Base-by-base conservation (phyloP, 2,113 vertebrate species). In the Seriola rivoliana region DNA sequence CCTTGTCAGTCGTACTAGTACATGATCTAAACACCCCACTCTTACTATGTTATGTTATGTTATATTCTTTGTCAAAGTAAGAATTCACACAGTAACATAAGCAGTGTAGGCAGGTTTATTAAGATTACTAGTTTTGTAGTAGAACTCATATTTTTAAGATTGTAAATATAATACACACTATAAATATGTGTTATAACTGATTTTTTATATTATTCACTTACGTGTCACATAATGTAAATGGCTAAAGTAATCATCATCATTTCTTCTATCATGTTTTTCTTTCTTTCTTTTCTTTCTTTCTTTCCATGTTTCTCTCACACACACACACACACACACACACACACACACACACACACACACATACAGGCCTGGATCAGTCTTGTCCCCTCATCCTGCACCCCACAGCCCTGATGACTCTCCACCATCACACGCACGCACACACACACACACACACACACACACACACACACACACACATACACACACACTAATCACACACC, bases 341-440 rank as follows among this genome's bases (percentile, higher is more conserved):
- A 25, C 25, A 25, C 25, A 25, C 25, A 57, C 66, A 60, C 64
- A 73, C 40, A 10, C 54, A 78, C 59, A 72, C 64, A 55, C 25
- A 88, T 40, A 66, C 80, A 1, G 93, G 84, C 87, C 81, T 14
- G 78, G 93, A 96, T 96, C 93, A 95, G 93, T 93, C 93, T 81
- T 92, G 95, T 94, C 92, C 89, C 91, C 36, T 79, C 81, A 94
- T 94, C 92, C 94, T 89, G 87, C 95, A 95, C 95, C 94, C 93
- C 78, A 94, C 80, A 94, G 89, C 63, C 64, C 67, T 38, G 62
- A 74, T 78, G 71, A 77, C 78, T 80, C 66, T 38, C 52, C 42
- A 0, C 74, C 57, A 72, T 23, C 65, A 71, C 65, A 52, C 79
- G 52, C 74, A 70, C 67, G 64, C 60, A 32, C 70, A 34, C 76